A percentile compares a stretch with the other conserved stretches of the same genome.
These are phyloP conservation scores for Columba guinea DNA, from an alignment of 2,797 vertebrate species.

Conservation along the genomic window DNA sequence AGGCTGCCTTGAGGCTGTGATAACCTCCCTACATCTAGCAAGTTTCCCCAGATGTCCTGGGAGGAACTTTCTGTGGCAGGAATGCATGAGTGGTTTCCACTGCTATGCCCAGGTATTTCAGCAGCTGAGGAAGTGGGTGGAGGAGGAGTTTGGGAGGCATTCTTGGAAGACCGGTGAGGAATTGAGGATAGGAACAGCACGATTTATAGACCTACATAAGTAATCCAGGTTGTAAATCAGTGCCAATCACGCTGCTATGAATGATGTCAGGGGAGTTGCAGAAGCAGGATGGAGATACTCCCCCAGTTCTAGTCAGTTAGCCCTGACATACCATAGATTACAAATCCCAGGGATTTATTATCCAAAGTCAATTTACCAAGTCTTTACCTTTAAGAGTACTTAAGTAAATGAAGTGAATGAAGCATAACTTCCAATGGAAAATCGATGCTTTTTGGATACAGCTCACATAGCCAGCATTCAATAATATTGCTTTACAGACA, in stretches of 20 bases:
- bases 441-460: not conserved
- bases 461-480: not conserved
- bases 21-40: not conserved
- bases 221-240: not conserved
- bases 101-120: not conserved
- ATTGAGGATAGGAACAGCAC: not conserved
- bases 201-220: not conserved
- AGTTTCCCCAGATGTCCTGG: not conserved
- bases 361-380: not conserved
- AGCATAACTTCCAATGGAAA: not conserved
- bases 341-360: not conserved
- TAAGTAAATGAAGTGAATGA: not conserved
- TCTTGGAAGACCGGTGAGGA: not conserved
- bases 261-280: not conserved
- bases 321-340: not conserved
- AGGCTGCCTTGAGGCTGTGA: not conserved
- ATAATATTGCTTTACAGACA: not conserved
- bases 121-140: not conserved
- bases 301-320: not conserved
- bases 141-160: not conserved
- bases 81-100: not conserved
- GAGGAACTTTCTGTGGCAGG: not conserved
- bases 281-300: not conserved
- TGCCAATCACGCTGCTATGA: not conserved
- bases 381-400: conserved; percentile 2